A percentile compares a stretch with the other conserved stretches of the same genome.
These are phyloP conservation scores for Zoanthus sansibaricus DNA, from an alignment of 92 coral and sea anemone genomes.

Conservation along the genomic window DNA sequence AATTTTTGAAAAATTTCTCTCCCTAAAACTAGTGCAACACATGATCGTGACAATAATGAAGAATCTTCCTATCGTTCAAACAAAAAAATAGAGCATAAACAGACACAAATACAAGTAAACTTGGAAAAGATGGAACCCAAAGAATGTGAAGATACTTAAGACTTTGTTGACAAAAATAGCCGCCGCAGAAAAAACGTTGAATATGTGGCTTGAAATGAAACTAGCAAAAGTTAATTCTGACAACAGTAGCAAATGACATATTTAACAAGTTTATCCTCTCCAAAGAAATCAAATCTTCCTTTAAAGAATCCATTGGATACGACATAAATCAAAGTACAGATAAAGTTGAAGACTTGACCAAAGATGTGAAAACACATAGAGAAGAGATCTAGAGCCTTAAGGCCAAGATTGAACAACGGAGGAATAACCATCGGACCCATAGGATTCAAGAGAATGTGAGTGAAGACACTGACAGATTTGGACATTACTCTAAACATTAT, in stretches of 20 bases:
- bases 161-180: no score
- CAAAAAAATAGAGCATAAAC: no score
- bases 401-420: neutral
- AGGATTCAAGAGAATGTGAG: neutral
- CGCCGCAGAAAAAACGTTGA: no score
- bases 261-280: conserved; percentile 3
- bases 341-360: conserved; percentile 2
- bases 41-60: no score
- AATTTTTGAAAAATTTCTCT: no score
- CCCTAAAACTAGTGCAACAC: no score
- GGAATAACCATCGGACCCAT: conserved; percentile 1
- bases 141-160: no score
- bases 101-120: no score
- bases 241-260: neutral
- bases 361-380: neutral
- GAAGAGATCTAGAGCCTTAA: conserved; percentile 11
- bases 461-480: neutral
- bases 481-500: conserved; percentile 7
- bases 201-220: no score
- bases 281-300: conserved; percentile 14
- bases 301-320: conserved; percentile 27
- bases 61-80: no score
- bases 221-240: neutral
- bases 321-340: conserved; percentile 12
- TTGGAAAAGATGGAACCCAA: no score